A percentile compares a stretch with the other conserved stretches of the same genome.
Evolutionary conservation across 2,888 invertebrate genomes (phyloP).

Genomic region (Phania funesta): DNA sequence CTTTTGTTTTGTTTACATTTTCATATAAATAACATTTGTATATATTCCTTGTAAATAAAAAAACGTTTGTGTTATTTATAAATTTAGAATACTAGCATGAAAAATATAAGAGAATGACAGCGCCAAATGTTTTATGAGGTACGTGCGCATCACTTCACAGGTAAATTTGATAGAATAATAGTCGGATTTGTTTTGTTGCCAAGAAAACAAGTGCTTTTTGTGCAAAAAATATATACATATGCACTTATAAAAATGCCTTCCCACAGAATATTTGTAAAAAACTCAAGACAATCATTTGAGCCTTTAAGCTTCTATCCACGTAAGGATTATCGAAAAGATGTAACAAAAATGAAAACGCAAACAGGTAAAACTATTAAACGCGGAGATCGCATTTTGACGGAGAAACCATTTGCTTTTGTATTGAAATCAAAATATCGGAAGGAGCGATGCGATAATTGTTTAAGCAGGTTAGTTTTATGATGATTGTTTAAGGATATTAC

Average conservation of each 20-base stretch:
- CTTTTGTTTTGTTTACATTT: constrained; percentile 42
- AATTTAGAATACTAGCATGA: constrained; percentile 28
- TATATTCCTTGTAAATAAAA: background rate
- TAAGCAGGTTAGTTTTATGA: constrained; percentile 83
- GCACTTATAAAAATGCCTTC: constrained; percentile 43
- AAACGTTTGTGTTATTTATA: constrained; percentile 42
- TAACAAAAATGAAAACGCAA: constrained; percentile 56
- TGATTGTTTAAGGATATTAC: background rate
- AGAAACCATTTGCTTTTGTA: constrained; percentile 88
- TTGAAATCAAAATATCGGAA: constrained; percentile 86
- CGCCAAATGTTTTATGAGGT: constrained; percentile 34
- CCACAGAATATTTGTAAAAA: constrained; percentile 50
- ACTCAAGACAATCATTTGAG: constrained; percentile 47
- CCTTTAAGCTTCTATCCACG: constrained; percentile 9
- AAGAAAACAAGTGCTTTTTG: constrained; percentile 34
- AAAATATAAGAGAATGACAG: constrained; percentile 27
- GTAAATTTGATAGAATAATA: constrained; percentile 53
- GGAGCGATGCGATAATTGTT: constrained; percentile 88
- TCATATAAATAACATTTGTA: constrained; percentile 18
- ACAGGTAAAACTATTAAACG: constrained; percentile 71
- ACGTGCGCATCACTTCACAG: constrained; percentile 50
- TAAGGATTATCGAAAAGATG: constrained; percentile 15
- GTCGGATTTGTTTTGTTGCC: constrained; percentile 48
- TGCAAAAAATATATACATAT: background rate
- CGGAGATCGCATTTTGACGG: constrained; percentile 86